These are phyloP conservation scores for Falco peregrinus DNA, from an alignment of 2,797 vertebrate genomes.

Conservation along the genomic window DNA sequence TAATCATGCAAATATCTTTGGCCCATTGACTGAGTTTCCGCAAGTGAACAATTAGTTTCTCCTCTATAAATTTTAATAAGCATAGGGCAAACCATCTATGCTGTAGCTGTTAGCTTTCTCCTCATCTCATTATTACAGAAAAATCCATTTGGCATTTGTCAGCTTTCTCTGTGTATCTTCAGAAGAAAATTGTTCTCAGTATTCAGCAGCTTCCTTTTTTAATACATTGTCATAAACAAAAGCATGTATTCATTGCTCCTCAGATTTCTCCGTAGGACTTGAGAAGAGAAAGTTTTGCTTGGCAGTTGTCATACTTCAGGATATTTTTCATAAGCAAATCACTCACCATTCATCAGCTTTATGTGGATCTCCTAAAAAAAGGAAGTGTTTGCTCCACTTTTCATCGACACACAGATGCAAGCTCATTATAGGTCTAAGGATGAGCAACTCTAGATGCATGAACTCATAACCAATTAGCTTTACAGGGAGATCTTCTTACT, in stretches of 20 bases:
- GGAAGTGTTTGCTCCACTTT: constrained; percentile 60
- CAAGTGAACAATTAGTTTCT: constrained; percentile 62
- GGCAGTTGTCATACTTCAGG: constrained; percentile 57
- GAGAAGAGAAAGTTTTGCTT: constrained; percentile 52
- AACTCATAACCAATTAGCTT: constrained; percentile 68
- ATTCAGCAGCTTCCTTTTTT: constrained; percentile 64
- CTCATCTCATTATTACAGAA: constrained; percentile 52
- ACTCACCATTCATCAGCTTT: constrained; percentile 74
- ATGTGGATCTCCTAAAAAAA: constrained; percentile 52
- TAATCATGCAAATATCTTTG: constrained; percentile 42
- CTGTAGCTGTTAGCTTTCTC: constrained; percentile 31
- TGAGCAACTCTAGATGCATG: constrained; percentile 70
- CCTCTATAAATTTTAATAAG: constrained; percentile 57
- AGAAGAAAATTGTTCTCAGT: constrained; percentile 43
- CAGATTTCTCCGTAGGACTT: constrained; percentile 42
- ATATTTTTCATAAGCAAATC: constrained; percentile 72
- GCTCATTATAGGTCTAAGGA: constrained; percentile 72
- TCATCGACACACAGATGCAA: constrained; percentile 64
- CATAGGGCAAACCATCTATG: constrained; percentile 3
- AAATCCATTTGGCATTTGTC: constrained; percentile 55
- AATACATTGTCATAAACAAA: constrained; percentile 56
- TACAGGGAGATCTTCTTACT: constrained; percentile 47
- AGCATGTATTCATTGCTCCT: constrained; percentile 27
- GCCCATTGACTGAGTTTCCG: constrained; percentile 20
- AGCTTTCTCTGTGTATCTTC: constrained; percentile 34